These are phyloP conservation scores for Zaprionus capensis DNA, from an alignment of 1,140 invertebrate species.

Conservation along the genomic window DNA sequence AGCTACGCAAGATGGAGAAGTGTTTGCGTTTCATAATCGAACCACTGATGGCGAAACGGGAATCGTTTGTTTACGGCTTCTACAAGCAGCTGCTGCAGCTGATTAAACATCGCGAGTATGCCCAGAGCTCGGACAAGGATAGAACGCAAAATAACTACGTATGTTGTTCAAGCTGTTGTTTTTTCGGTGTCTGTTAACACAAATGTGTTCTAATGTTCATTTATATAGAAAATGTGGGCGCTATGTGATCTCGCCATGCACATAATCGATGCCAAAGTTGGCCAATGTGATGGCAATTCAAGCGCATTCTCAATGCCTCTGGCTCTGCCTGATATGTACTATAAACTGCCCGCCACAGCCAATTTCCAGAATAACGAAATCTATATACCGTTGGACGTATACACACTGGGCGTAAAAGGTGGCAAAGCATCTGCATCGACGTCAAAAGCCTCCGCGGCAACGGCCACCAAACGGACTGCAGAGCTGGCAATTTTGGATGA, in stretches of 20 bases:
- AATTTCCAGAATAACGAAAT: constrained; percentile 76
- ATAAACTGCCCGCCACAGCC: constrained; percentile 62
- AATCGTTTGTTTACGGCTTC: constrained; percentile 97
- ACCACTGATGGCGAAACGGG: constrained; percentile 95
- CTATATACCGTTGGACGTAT: constrained; percentile 79
- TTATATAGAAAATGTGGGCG: constrained; percentile 95
- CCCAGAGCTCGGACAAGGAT: constrained; percentile 85
- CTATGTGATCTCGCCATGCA: constrained; percentile 97
- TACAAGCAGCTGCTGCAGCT: constrained; percentile 96
- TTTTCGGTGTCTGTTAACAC: background rate
- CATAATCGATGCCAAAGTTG: constrained; percentile 88
- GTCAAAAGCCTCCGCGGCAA: constrained; percentile 35
- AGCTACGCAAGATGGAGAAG: constrained; percentile 91
- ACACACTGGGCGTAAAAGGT: constrained; percentile 60
- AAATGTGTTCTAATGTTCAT: constrained; percentile 31
- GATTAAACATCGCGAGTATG: constrained; percentile 96
- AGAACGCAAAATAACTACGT: constrained; percentile 62
- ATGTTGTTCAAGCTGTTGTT: constrained; percentile 84
- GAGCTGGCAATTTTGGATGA: constrained; percentile 56
- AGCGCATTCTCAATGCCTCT: constrained; percentile 72
- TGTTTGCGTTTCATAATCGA: constrained; percentile 98
- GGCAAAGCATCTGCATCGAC: constrained; percentile 49
- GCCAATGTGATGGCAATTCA: constrained; percentile 66
- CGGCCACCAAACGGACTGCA: constrained; percentile 52
- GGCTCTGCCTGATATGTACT: constrained; percentile 80